phyloP scores from a whole-genome alignment of 2,888 invertebrate genomes.

The Nasonovia ribisnigri region DNA sequence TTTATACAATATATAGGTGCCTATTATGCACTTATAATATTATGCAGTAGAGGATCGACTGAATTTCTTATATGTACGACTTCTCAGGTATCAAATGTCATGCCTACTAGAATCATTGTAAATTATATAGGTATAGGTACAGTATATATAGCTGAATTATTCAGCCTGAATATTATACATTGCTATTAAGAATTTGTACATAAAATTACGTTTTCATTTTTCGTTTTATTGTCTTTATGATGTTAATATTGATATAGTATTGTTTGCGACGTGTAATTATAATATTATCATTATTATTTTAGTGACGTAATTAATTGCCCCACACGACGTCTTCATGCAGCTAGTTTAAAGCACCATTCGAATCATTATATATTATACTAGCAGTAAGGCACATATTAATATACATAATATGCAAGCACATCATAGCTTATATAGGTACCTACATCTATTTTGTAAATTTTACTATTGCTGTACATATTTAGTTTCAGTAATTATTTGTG shows the following conservation, averaged over 20 bases:
- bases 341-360: not conserved
- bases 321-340: not conserved
- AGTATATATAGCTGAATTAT: not conserved
- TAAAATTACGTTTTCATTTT: not conserved
- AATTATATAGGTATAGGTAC: not conserved
- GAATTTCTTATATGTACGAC: slow-evolving; percentile 2
- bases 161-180: not conserved
- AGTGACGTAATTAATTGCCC: not conserved
- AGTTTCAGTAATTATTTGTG: not conserved
- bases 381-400: not conserved
- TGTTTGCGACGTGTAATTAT: not conserved
- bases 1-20: not conserved
- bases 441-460: not conserved
- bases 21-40: not conserved
- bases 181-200: not conserved
- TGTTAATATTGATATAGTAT: not conserved
- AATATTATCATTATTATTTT: not conserved
- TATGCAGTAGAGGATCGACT: not conserved
- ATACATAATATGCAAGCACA: not conserved
- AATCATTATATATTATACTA: not conserved
- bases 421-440: not conserved
- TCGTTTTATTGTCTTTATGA: not conserved
- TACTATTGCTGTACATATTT: not conserved
- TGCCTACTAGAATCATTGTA: not conserved
- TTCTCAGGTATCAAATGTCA: not conserved